Evolutionary conservation across 2,113 vertebrate species (phyloP), one percentile per base, ranked within the genome.

Genomic region (Dermatemys mawii): DNA sequence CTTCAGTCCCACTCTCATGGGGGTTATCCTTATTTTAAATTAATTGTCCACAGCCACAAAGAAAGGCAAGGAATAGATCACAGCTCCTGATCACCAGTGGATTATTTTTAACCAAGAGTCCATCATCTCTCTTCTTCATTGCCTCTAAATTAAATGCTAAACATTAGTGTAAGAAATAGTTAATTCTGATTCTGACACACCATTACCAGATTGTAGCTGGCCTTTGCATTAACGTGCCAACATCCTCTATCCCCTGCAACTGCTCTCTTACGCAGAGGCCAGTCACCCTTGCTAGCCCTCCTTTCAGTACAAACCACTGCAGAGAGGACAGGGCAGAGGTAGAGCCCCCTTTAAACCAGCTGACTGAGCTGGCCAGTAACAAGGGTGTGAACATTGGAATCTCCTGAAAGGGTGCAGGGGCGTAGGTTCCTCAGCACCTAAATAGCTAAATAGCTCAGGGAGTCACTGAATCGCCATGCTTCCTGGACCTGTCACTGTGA

Each of bases 171-270:
- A 82, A 86, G 41, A 76, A 27, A 46, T 46, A 76, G 22, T 46
- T 38, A 73, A 41, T 73, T 44, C 0, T 5, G 57, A 88, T 48
- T 81, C 84, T 78, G 86, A 46, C 44, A 48, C 32, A 78, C 5
- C 35, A 51, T 79, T 94, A 44, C 86, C 87, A 93, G 8, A 79
- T 44, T 85, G 50, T 49, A 79, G 22, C 49, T 89, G 91, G 54
- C 55, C 26, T 26, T 57, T 46, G 26, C 35, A 12, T 1, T 21
- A 54, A 0, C 89, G 73, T 82, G 51, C 11, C 5, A 75, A 6
- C 41, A 49, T 67, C 63, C 35, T 67, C 17, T 67, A 67, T 67
- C 35, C 17, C 17, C 35, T 63, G 63, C 51, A 41, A 16, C 7
- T 48, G 29, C 14, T 41, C 85, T 63, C 26, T 67, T 80, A 0